Evolutionary conservation across 2,113 vertebrate species (phyloP).

Genomic region (Apeltes quadracus): DNA sequence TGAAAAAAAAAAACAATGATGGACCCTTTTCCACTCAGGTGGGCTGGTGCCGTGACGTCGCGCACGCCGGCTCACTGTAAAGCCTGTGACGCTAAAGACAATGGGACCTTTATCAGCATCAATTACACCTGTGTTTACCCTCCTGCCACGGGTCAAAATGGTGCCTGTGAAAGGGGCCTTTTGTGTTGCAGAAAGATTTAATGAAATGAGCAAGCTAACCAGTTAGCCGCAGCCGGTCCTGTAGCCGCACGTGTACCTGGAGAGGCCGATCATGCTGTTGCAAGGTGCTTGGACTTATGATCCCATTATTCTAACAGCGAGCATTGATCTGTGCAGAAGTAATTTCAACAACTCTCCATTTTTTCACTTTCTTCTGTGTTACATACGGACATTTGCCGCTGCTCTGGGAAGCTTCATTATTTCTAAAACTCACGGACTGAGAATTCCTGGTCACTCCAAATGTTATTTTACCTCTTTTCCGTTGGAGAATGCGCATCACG

Average conservation of each 20-base stretch:
- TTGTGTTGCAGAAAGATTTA: no score
- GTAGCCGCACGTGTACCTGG: background rate
- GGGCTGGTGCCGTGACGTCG: background rate
- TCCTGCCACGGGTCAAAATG: no score
- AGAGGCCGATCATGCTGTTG: no score
- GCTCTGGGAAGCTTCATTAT: background rate
- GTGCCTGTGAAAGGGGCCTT: no score
- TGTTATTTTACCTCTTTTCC: background rate
- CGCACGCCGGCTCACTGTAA: background rate
- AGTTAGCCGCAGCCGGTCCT: background rate
- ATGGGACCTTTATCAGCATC: no score
- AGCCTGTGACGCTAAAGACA: no score
- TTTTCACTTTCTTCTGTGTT: background rate
- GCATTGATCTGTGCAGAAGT: background rate
- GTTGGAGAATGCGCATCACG: background rate
- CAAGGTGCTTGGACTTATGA: background rate
- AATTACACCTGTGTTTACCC: no score
- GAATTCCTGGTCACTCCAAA: background rate
- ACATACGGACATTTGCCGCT: background rate
- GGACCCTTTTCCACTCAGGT: background rate
- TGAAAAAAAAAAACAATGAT: background rate
- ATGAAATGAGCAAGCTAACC: background rate
- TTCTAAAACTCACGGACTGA: background rate
- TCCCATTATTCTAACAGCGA: no score
- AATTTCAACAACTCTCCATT: background rate